Conservation (phyloP, 2,888 invertebrate genomes). For the Cyclophora albipunctata region DNA sequence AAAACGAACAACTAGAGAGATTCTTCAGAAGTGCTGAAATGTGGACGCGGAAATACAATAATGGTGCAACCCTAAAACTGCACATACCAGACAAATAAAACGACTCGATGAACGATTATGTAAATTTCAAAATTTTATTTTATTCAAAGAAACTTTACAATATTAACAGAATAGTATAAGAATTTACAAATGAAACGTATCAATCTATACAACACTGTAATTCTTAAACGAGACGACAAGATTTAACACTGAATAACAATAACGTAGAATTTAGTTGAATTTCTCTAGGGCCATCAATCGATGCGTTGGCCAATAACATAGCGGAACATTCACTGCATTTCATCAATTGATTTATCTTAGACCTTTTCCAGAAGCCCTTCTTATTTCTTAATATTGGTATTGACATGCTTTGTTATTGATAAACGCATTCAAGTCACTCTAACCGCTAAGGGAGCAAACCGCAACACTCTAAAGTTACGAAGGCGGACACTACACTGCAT, state of each 20-base stretch:
- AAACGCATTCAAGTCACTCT: slow-evolving; percentile 35
- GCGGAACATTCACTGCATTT: background rate
- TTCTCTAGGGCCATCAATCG: slow-evolving; percentile 63
- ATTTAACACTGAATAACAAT: slow-evolving; percentile 74
- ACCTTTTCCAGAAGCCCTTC: background rate
- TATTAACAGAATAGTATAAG: slow-evolving; percentile 71
- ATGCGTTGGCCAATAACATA: slow-evolving; percentile 46
- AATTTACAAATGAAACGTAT: slow-evolving; percentile 70
- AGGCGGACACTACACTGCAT: slow-evolving; percentile 64
- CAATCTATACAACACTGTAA: slow-evolving; percentile 74
- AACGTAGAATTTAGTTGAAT: slow-evolving; percentile 59
- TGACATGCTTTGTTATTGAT: slow-evolving; percentile 40
- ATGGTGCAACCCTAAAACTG: slow-evolving; percentile 33
- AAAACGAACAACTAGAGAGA: slow-evolving; percentile 55
- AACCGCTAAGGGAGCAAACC: slow-evolving; percentile 64
- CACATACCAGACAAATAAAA: slow-evolving; percentile 42
- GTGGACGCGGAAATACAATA: slow-evolving; percentile 40
- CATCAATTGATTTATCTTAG: background rate
- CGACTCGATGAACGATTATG: slow-evolving; percentile 66
- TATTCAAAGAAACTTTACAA: slow-evolving; percentile 72
- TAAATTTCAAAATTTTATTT: slow-evolving; percentile 72
- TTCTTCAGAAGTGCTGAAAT: slow-evolving; percentile 60
- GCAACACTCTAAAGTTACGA: slow-evolving; percentile 63
- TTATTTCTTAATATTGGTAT: slow-evolving; percentile 13
- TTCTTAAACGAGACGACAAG: slow-evolving; percentile 73